Base-by-base conservation (phyloP, 2,888 invertebrate species). In the Molorchus minor region DNA sequence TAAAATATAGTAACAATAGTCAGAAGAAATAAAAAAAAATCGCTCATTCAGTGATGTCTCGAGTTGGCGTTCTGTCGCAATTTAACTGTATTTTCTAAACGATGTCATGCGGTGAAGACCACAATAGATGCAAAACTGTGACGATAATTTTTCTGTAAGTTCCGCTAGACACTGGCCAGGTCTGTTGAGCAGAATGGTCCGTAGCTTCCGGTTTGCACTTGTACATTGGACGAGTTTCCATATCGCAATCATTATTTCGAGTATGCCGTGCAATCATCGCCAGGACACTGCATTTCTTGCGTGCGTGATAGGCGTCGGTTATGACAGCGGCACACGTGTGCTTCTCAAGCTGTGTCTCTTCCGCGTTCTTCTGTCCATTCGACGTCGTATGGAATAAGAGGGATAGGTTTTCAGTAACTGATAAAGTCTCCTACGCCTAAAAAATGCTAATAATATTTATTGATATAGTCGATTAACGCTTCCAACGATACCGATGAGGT, bases 71-170 rank as follows among this genome's bases (percentile, higher is more conserved):
- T 49, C 46, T 58, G 21, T 58, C 53, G 51, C 30, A 58, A 60
- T 51, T 62, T 62, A 62, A 65, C 65, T 61, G 65, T 65, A 61
- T 61, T 61, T 64, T 62, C 58, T 46, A 62, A 64, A 61, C 61
- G 58, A 62, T 64, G 67, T 68, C 67, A 68, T 62, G 66, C 65
- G 47, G 41, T 40, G 49, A 51, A 52, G 65, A 68, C 64, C 64
- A 64, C 68, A 67, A 67, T 63, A 60, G 64, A 66, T 63, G 65
- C 68, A 63, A 68, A 65, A 64, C 67, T 70, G 71, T 70, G 58
- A 66, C 61, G 65, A 64, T 47, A 58, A 65, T 64, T 62, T 62
- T 66, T 58, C 56, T 60, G 45, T 57, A 51, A 64, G 68, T 70
- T 70, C 68, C 70, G 68, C 68, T 60, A 68, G 62, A 60, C 56